phyloP scores from a whole-genome alignment of 2,888 invertebrate species.

The Ypsolopha sequella region DNA sequence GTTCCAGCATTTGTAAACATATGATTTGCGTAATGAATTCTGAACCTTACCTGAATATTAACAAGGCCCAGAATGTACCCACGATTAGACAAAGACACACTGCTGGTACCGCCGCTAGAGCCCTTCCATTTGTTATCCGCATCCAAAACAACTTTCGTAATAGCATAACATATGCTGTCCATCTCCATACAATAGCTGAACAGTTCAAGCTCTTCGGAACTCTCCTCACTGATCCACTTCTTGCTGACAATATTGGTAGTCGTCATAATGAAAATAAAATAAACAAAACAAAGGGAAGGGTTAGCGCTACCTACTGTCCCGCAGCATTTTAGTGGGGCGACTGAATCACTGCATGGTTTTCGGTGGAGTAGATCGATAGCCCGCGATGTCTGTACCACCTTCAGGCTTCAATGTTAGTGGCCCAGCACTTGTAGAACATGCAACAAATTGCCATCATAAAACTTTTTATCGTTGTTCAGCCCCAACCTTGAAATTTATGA shows the following conservation, averaged over 20 bases:
- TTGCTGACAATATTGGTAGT: conserved; percentile 37
- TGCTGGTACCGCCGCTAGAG: conserved; percentile 22
- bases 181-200: conserved; percentile 65
- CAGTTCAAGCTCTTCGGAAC: conserved; percentile 54
- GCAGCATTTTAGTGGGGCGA: neutral
- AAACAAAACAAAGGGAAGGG: neutral
- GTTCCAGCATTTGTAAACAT: neutral
- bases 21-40: neutral
- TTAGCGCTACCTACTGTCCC: neutral
- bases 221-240: conserved; percentile 70
- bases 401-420: conserved; percentile 21
- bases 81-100: conserved; percentile 45
- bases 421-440: conserved; percentile 45
- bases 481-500: conserved; percentile 38
- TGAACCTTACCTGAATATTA: conserved; percentile 56
- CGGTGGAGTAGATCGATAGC: conserved; percentile 48
- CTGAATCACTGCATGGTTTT: conserved; percentile 29
- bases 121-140: conserved; percentile 64
- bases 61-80: conserved; percentile 61
- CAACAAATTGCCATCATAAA: conserved; percentile 39
- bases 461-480: conserved; percentile 41
- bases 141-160: conserved; percentile 53
- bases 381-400: conserved; percentile 53
- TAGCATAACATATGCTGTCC: conserved; percentile 54
- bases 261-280: conserved; percentile 20